phyloP scores from a whole-genome alignment of 2,888 invertebrate genomes.

The Hypsopygia costalis region DNA sequence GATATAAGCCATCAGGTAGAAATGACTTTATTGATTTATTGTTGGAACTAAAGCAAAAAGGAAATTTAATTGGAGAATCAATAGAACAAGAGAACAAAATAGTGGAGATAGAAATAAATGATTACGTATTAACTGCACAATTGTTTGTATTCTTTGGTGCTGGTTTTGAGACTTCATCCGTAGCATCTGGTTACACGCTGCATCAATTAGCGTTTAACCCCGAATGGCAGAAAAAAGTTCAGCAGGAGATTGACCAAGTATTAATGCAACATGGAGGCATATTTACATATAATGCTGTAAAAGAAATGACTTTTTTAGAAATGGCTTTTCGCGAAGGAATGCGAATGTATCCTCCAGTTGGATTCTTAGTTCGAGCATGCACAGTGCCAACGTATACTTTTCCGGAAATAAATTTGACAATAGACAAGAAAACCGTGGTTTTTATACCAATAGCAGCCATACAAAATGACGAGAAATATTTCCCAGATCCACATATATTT shows the following conservation, averaged over 20 bases:
- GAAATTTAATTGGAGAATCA: constrained; percentile 32
- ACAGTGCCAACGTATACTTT: constrained; percentile 24
- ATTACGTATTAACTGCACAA: constrained; percentile 32
- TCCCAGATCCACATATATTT: constrained; percentile 28
- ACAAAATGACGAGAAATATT: constrained; percentile 30
- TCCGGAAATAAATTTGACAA: constrained; percentile 24
- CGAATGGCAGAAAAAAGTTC: constrained; percentile 37
- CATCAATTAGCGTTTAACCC: constrained; percentile 45
- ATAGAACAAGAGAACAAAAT: constrained; percentile 25
- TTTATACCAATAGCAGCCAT: constrained; percentile 29
- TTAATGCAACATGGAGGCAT: constrained; percentile 26
- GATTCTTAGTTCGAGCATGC: constrained; percentile 19
- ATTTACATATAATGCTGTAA: constrained; percentile 35
- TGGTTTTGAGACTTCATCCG: constrained; percentile 55
- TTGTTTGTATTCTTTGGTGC: constrained; percentile 43
- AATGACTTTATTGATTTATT: constrained; percentile 37
- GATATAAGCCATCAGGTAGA: constrained; percentile 26
- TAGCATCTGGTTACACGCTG: constrained; percentile 40
- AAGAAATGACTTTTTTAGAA: constrained; percentile 36
- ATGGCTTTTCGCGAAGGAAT: constrained; percentile 35
- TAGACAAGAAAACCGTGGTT: constrained; percentile 26
- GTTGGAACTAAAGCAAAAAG: constrained; percentile 30
- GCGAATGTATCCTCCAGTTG: constrained; percentile 27
- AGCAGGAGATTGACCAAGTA: constrained; percentile 40
- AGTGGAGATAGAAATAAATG: constrained; percentile 30